Conservation (phyloP, 2,113 vertebrate species). For the Dromas ardeola region DNA sequence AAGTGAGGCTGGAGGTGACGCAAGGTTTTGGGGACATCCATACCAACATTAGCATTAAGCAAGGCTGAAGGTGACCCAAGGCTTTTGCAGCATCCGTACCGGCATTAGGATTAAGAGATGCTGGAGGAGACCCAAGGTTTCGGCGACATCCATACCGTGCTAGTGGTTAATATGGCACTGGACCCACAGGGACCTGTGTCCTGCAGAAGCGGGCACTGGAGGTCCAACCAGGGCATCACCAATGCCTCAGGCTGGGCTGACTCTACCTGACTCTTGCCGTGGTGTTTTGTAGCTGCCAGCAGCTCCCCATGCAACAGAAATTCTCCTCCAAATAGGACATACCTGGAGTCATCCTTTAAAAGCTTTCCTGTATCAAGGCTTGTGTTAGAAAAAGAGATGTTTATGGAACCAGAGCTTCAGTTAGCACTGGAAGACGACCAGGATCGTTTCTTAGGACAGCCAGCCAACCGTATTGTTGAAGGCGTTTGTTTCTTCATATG, state of each 20-base stretch:
- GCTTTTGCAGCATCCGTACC: no score
- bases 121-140: neutral
- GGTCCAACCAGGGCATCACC: accelerated
- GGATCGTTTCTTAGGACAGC: neutral
- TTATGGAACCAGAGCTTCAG: neutral
- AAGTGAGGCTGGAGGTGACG: neutral
- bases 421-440: neutral
- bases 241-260: neutral
- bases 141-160: neutral
- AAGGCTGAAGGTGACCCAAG: neutral
- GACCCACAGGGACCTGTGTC: accelerated
- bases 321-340: accelerated
- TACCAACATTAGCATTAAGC: accelerated
- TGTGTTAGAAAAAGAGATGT: neutral
- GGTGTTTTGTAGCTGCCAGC: neutral
- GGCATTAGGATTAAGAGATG: neutral
- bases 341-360: neutral
- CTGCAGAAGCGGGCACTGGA: neutral
- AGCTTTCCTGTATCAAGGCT: neutral
- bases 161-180: neutral
- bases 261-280: neutral
- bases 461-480: neutral
- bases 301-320: neutral
- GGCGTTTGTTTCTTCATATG: neutral
- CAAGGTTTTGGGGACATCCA: neutral